Evolutionary conservation across 2,113 vertebrate species (phyloP), one percentile per base, ranked within the genome.

Genomic region (Labrus mixtus): DNA sequence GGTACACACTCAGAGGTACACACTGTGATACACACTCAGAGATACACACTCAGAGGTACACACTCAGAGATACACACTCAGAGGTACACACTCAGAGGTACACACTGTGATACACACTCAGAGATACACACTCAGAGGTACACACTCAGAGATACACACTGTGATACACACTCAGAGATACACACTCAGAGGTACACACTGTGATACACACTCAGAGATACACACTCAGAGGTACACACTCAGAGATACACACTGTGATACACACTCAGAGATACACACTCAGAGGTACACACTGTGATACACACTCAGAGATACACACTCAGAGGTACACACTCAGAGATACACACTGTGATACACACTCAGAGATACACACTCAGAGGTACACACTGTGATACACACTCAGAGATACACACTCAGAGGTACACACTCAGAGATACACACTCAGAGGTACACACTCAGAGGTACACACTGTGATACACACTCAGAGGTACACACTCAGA

Each of bases 251-350:
- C 7, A 25, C 50, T 11, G n/a, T n/a, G n/a, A n/a, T n/a, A n/a
- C n/a, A n/a, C n/a, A n/a, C n/a, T n/a, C n/a, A n/a, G n/a, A 94
- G 89, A 89, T 92, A 41, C 13, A 1, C 8, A 8, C 13, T 4
- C 29, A 22, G 10, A 13, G 1, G 2, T 2, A 10, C 6, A 19
- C 7, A 25, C 50, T 11, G n/a, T n/a, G n/a, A n/a, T 92, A 41
- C 13, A 1, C 8, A 8, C 13, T 4, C 29, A 22, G 10, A 13
- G 1, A 6, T 2, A 10, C 6, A 19, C 7, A 25, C 50, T 11
- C n/a, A n/a, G n/a, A 94, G 89, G 91, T 92, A 41, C 13, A 1
- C 8, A 8, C 13, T 4, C 29, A 22, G 10, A 13, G 1, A 6
- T 2, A 10, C 6, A 19, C 7, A 25, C 50, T 11, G n/a, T n/a